Base-by-base conservation (phyloP, 2,888 invertebrate species). In the Ophion slaviceki region DNA sequence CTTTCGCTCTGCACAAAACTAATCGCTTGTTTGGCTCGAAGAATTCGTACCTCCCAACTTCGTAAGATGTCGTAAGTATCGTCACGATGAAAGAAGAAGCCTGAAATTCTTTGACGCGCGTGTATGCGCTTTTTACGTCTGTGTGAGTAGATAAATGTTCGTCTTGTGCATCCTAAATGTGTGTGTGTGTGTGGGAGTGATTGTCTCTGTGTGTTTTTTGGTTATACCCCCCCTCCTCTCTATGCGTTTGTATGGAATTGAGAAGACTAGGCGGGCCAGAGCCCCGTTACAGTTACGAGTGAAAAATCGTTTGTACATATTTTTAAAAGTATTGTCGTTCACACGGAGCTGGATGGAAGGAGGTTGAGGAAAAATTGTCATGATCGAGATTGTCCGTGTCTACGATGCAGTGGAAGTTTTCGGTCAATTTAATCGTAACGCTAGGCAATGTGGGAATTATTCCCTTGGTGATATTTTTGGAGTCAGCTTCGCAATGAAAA, bases 51-150 rank as follows among this genome's bases (percentile, higher is more conserved):
- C 45, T 80, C 47, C 66, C 59, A 74, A 61, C 10, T 80, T 62
- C 64, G 67, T 78, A 59, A 67, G 59, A 28, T 85, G 2, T 82
- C 79, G 79, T 82, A 76, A 71, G 74, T 85, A 75, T 64, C 28
- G 53, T 85, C 59, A 45, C 24, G 32, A 80, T 8, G 28, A 70
- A 75, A 71, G 17, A 66, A 24, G 17, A 2, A 53, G 11, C n/a
- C 4, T 45, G 53, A 11, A 17, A 53, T 62, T 28, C 20, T 59
- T 14, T 14, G 36, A n/a, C 70, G 24, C 45, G 47, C 28, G 78
- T 59, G 66, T 24, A 28, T 75, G 20, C 20, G 80, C 53, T 40
- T 53, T 66, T 53, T 40, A 20, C 74, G 32, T 20, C 5, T 68
- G 10, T 66, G 45, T 64, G 64, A 45, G 75, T 75, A 64, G 53